phyloP scores from a whole-genome alignment of 30 jellyfish, hydroid and myxozoan species.

The Aurelia sp. region DNA sequence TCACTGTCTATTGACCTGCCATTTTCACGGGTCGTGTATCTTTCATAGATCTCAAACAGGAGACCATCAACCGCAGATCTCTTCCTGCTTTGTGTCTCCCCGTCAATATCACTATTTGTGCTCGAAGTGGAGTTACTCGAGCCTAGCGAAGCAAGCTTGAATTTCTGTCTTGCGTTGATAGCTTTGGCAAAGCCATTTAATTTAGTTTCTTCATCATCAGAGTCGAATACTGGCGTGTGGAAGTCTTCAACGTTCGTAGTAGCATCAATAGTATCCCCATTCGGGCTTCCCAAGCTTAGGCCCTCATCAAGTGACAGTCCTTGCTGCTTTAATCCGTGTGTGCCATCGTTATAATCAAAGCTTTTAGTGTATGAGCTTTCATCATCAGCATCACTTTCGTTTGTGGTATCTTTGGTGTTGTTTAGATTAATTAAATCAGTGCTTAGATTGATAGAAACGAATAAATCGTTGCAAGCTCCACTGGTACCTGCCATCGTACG shows the following conservation, averaged over 20 bases:
- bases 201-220: constrained; percentile 11
- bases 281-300: constrained; percentile 8
- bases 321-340: constrained; percentile 6
- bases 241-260: not conserved
- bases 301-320: constrained; percentile 19
- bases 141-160: constrained; percentile 36
- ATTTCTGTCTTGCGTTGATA: constrained; percentile 22
- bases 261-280: not conserved
- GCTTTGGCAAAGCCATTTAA: not conserved
- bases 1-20: constrained; percentile 83
- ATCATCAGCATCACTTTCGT: constrained; percentile 62
- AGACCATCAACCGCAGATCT: constrained; percentile 95
- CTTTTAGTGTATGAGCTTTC: constrained; percentile 29
- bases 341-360: constrained; percentile 33
- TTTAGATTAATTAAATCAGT: constrained; percentile 4
- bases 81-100: constrained; percentile 48
- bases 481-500: constrained; percentile 47
- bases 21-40: constrained; percentile 66
- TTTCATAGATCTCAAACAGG: constrained; percentile 88
- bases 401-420: not conserved
- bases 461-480: constrained; percentile 18
- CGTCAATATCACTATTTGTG: constrained; percentile 44
- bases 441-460: constrained; percentile 42
- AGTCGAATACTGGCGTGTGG: constrained; percentile 8
- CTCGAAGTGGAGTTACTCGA: constrained; percentile 71